Evolutionary conservation across 2,888 invertebrate genomes (phyloP).

Genomic region (Keiferia lycopersicella): DNA sequence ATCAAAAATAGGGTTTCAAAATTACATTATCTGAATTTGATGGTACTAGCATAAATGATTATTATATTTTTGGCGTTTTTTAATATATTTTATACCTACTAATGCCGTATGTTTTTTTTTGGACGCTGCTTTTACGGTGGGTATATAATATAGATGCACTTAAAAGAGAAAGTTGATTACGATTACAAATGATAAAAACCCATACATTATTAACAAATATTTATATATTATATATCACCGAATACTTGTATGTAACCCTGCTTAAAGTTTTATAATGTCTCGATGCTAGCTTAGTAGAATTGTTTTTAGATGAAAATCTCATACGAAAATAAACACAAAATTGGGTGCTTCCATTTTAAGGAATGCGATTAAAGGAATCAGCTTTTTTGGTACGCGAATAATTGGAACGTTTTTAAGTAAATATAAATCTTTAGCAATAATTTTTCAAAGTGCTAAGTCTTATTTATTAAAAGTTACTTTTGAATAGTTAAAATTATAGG

Average conservation of each 20-base stretch:
- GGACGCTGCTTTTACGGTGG: slow-evolving; percentile 81
- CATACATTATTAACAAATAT: slow-evolving; percentile 12
- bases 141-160: slow-evolving; percentile 66
- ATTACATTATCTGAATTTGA: too few species aligned
- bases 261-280: slow-evolving; percentile 42
- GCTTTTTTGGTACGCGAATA: not conserved
- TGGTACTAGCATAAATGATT: too few species aligned
- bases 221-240: slow-evolving; percentile 26
- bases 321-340: slow-evolving; percentile 42
- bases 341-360: slow-evolving; percentile 68
- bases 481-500: not conserved
- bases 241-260: slow-evolving; percentile 37
- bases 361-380: slow-evolving; percentile 45
- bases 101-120: slow-evolving; percentile 58
- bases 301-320: slow-evolving; percentile 31
- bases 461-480: slow-evolving; percentile 19
- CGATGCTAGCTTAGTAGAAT: slow-evolving; percentile 59
- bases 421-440: slow-evolving; percentile 38
- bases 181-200: slow-evolving; percentile 80
- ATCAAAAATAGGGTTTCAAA: too few species aligned
- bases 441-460: slow-evolving; percentile 21
- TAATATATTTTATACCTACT: slow-evolving; percentile 4
- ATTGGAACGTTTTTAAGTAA: slow-evolving; percentile 1
- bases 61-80: not conserved
- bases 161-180: slow-evolving; percentile 82